Conservation (phyloP, 2,797 vertebrate genomes). For the Poecilia velifera region DNA sequence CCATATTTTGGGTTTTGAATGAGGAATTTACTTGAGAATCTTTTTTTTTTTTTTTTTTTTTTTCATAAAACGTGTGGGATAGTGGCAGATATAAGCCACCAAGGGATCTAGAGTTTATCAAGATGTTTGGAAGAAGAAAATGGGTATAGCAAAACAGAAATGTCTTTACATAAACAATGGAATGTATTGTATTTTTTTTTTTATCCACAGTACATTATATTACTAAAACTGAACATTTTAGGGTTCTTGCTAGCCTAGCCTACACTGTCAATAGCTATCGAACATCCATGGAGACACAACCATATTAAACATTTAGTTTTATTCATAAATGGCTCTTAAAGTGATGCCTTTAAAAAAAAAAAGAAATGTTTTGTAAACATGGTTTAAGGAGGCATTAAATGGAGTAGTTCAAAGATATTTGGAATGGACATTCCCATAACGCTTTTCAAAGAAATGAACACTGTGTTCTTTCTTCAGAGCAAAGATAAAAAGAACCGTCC, state of each 20-base stretch:
- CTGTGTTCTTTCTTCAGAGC: not conserved
- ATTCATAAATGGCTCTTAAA: not conserved
- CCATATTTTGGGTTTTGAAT: not conserved
- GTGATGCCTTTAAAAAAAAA: not conserved
- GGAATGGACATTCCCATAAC: not conserved
- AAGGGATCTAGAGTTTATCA: not conserved
- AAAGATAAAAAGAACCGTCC: slow-evolving; percentile 6
- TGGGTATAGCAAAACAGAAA: not conserved
- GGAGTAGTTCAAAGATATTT: not conserved
- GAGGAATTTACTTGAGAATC: not conserved
- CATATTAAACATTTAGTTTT: not conserved
- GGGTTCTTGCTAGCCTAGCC: not conserved
- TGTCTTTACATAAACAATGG: not conserved
- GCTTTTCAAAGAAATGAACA: slow-evolving; percentile 9
- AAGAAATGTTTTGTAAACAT: not conserved
- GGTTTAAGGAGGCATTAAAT: not conserved
- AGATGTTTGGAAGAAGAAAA: not conserved
- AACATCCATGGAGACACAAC: not conserved
- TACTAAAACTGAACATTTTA: not conserved
- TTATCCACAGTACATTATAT: not conserved
- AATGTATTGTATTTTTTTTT: not conserved
- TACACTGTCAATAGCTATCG: not conserved
- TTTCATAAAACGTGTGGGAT: not conserved
- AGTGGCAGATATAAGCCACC: not conserved
- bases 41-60: not conserved